Evolutionary conservation across 1,140 invertebrate species (phyloP).

Genomic region (Cephus cinctus): DNA sequence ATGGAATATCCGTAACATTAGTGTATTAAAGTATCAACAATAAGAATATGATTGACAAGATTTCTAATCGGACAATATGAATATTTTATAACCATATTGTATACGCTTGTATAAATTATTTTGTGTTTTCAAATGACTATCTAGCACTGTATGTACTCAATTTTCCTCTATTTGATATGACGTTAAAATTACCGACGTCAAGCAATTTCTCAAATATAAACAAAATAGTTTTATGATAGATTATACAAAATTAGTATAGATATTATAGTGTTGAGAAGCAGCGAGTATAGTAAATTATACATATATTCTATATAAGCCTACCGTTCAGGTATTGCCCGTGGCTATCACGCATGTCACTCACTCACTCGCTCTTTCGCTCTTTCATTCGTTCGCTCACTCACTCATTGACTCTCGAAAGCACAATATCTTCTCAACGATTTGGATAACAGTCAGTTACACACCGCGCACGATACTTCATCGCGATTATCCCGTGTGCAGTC

Average conservation of each 20-base stretch:
- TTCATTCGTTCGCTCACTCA: conserved; percentile 7
- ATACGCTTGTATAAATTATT: too few species aligned
- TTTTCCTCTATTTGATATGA: conserved; percentile 3
- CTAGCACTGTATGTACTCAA: too few species aligned
- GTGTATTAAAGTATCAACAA: too few species aligned
- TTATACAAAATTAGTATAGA: too few species aligned
- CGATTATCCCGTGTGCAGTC: neutral
- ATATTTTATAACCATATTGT: too few species aligned
- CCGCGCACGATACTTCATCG: conserved; percentile 20
- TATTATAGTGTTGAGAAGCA: too few species aligned
- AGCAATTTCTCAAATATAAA: neutral
- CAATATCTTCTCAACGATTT: conserved; percentile 13
- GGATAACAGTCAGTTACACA: conserved; percentile 22
- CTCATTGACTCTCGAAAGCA: too few species aligned
- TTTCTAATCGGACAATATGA: too few species aligned
- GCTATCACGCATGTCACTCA: conserved; percentile 12
- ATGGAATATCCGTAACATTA: too few species aligned
- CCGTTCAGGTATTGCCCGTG: conserved; percentile 9
- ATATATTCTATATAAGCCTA: neutral
- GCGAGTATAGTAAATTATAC: too few species aligned
- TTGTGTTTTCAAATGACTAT: too few species aligned
- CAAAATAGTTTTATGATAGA: neutral
- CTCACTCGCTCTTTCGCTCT: conserved; percentile 16
- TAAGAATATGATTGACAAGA: too few species aligned
- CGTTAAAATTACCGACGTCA: neutral